These are phyloP conservation scores for Oreochromis mossambicus DNA, from an alignment of 2,797 vertebrate species.

Conservation along the genomic window DNA sequence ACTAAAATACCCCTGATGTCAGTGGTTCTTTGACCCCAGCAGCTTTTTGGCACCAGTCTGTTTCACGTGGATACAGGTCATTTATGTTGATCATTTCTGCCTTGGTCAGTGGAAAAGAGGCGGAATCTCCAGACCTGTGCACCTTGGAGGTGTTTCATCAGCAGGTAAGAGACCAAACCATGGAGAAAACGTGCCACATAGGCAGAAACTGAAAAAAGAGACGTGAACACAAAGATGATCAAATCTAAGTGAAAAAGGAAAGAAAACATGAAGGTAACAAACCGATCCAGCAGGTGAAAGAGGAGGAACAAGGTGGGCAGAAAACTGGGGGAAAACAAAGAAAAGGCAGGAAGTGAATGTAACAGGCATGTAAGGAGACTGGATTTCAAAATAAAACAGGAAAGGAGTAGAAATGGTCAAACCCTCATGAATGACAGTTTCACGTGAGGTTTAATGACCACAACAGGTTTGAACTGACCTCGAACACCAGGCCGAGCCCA, in stretches of 20 bases:
- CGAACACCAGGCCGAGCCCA: constrained; percentile 76
- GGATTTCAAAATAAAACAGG: not conserved
- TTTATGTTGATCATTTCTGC: not conserved
- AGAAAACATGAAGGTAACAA: not conserved
- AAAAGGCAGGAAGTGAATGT: not conserved
- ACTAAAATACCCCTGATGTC: not conserved
- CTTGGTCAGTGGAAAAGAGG: not conserved
- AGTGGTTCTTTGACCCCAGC: not conserved
- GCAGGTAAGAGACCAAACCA: not conserved
- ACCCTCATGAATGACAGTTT: not conserved
- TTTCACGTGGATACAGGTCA: not conserved
- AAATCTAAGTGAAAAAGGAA: not conserved
- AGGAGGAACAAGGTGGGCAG: not conserved
- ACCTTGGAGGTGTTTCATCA: not conserved
- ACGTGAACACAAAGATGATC: not conserved
- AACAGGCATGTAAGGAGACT: not conserved
- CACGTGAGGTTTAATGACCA: not conserved
- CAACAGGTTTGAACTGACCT: constrained; percentile 63
- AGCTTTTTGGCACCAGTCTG: not conserved
- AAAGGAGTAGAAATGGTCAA: not conserved
- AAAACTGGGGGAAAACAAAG: not conserved
- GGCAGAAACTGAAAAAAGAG: not conserved
- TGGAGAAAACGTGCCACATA: not conserved
- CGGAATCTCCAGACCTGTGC: not conserved
- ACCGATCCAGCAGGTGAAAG: not conserved